A percentile compares a stretch with the other conserved stretches of the same genome.
Evolutionary conservation across 2,888 invertebrate species (phyloP).

Genomic region (Meloe dianella): DNA sequence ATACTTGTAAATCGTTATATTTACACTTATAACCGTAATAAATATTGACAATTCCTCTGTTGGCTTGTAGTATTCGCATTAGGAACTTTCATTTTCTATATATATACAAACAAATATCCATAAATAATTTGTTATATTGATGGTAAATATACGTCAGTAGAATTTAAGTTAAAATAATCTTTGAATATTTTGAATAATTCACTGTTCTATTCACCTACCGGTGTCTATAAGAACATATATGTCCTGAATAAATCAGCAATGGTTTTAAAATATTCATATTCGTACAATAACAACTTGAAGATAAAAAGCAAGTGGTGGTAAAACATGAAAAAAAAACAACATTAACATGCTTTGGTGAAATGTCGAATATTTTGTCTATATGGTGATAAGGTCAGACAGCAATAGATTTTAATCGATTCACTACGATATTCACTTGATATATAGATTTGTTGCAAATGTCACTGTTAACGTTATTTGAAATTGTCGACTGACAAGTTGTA

Average conservation of each 20-base stretch:
- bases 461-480: background rate
- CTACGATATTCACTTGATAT: background rate
- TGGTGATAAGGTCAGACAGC: conserved; percentile 22
- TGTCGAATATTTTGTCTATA: conserved; percentile 4
- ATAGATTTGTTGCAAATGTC: background rate
- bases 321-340: background rate
- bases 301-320: background rate
- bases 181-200: background rate
- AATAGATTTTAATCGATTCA: background rate
- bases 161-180: no score
- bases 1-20: background rate
- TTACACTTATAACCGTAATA: background rate
- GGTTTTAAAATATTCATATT: background rate
- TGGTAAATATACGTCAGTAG: no score
- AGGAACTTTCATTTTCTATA: background rate
- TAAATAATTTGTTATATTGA: no score
- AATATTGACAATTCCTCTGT: background rate
- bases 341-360: background rate
- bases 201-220: background rate
- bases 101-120: no score
- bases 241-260: background rate
- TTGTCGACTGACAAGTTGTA: background rate
- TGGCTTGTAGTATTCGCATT: background rate
- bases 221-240: no score
- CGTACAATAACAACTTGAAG: background rate